phyloP scores from a whole-genome alignment of 2,888 invertebrate genomes.

The Alsophila aescularia region DNA sequence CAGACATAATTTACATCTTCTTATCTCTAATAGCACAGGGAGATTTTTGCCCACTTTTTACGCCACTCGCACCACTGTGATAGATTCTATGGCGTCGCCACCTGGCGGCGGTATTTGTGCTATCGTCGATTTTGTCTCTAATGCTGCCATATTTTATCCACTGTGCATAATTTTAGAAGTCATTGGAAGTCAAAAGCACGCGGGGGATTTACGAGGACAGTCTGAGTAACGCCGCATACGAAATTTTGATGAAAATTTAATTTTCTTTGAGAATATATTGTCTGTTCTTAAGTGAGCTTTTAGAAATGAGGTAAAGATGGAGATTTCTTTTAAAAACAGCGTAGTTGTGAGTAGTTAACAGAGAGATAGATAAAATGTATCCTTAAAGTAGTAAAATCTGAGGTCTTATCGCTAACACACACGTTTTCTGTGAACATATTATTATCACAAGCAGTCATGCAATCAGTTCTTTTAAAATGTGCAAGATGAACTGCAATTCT shows the following conservation, averaged over 20 bases:
- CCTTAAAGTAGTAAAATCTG: too few species aligned
- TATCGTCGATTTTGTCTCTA: conserved; percentile 40
- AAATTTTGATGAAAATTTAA: conserved; percentile 28
- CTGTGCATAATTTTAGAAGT: conserved; percentile 42
- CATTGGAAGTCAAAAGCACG: conserved; percentile 29
- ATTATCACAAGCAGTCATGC: too few species aligned
- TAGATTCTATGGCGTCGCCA: conserved; percentile 32
- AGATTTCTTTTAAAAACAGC: background rate
- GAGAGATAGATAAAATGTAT: too few species aligned
- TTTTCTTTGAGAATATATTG: conserved; percentile 25
- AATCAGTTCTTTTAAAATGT: too few species aligned
- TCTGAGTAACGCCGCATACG: conserved; percentile 29
- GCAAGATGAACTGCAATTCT: too few species aligned
- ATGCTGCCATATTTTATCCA: conserved; percentile 41
- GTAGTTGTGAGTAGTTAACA: too few species aligned
- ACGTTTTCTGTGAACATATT: too few species aligned
- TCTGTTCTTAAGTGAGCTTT: background rate
- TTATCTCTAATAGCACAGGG: conserved; percentile 69
- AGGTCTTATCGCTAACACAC: too few species aligned
- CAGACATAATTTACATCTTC: conserved; percentile 74
- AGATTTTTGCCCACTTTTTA: conserved; percentile 39
- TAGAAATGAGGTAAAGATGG: background rate
- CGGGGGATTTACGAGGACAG: conserved; percentile 29
- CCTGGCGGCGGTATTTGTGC: conserved; percentile 36
- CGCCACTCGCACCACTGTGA: conserved; percentile 29